These are phyloP conservation scores for Myiotriccus ornatus DNA, from an alignment of 2,797 vertebrate species.

Conservation along the genomic window DNA sequence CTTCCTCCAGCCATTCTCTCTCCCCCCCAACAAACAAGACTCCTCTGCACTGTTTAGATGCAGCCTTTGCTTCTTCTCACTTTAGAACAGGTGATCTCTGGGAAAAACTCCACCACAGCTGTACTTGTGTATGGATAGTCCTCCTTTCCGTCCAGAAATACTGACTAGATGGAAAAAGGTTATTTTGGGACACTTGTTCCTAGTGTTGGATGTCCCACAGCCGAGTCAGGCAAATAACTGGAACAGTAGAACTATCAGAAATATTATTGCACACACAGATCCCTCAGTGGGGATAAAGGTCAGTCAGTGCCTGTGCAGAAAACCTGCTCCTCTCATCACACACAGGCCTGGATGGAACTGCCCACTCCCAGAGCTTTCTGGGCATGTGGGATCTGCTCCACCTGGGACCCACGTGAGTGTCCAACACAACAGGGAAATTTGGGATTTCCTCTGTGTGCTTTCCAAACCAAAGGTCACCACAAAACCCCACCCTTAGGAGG, in stretches of 20 bases:
- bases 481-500: rapidly evolving
- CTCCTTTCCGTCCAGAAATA: not conserved
- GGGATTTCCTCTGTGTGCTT: not conserved
- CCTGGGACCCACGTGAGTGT: not conserved
- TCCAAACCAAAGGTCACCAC: not conserved
- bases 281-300: not conserved
- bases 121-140: not conserved
- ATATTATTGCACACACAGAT: too few relatives aligned
- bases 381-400: not conserved
- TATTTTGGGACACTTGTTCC: not conserved
- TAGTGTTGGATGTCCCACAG: not conserved
- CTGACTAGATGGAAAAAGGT: not conserved
- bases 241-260: not conserved
- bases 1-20: not conserved
- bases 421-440: not conserved
- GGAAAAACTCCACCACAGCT: not conserved
- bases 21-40: not conserved
- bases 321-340: not conserved
- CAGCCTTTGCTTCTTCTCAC: not conserved
- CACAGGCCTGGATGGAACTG: not conserved
- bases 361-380: not conserved
- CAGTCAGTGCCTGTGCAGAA: rapidly evolving
- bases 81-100: not conserved
- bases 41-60: not conserved
- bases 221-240: not conserved